Evolutionary conservation across 2,113 vertebrate genomes (phyloP), one percentile per base, ranked within the genome.

Genomic region (Agelaius phoeniceus): DNA sequence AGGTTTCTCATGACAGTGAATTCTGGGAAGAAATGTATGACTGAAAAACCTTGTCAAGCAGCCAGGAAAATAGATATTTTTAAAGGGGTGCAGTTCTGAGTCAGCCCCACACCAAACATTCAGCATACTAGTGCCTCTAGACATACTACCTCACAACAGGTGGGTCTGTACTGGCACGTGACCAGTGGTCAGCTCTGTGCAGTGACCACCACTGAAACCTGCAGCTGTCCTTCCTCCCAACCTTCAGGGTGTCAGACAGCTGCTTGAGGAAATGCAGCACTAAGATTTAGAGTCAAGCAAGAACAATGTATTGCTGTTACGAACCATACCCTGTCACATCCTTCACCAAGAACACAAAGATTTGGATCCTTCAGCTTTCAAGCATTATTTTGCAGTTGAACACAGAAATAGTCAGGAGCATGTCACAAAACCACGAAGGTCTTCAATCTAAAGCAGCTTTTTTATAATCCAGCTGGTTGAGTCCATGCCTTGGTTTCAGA

Each of bases 221-320:
- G 30, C 16, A 39, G 17, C 55, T 39, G 0, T 52, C 55, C 37
- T 74, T 89, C 51, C 33, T 84, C 37, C 51, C 57, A 77, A 8
- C n/a, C 35, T 88, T 55, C 63, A 39, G 14, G 5, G 7, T 74
- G 49, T 74, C 79, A 84, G 37, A 57, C 20, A 22, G 55, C 55
- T 57, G 31, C 55, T 57, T 22, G 20, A 93, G 80, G 33, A 92
- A 71, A 28, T n/a, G 58, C 63, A 83, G 27, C 26, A 48, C 37
- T 73, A 73, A 52, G 41, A 80, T 85, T 79, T 79, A 69, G 89
- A 94, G 49, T 44, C 58, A 94, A 82, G 19, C 11, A 92, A 88
- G 85, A 93, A 20, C 43, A 66, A 63, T 52, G 41, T 41, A 39
- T 31, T 74, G 31, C 63, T 92, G 75, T 69, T 59, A 88, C 11